Base-by-base conservation (phyloP, 2,888 invertebrate species). In the Eilema depressum region DNA sequence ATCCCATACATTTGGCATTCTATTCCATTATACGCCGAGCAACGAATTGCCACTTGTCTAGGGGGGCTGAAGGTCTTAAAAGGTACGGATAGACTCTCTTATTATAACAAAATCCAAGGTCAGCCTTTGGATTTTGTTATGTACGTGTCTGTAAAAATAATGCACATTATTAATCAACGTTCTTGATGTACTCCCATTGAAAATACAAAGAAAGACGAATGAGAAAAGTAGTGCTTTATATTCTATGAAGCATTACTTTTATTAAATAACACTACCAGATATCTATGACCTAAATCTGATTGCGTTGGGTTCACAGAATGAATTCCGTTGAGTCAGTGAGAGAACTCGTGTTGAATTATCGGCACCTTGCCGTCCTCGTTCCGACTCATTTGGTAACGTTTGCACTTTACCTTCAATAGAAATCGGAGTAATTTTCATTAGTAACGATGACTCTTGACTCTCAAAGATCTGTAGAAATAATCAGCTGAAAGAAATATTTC, bases 311-410 rank as follows among this genome's bases (percentile, higher is more conserved):
- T 80, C 83, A 78, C 85, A 85, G 87, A 91, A 88, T 89, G 85
- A 88, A 90, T 90, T 89, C 83, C 82, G 89, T 85, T 75, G 88
- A 91, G 88, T 90, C 90, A 89, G 87, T 85, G 80, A 78, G 82
- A 81, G 79, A 85, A 84, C 80, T 86, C 83, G 81, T 80, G 87
- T 84, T 88, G 91, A 92, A 90, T 91, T 92, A 92, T 91, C 89
- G 88, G 86, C 87, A 88, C 90, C 89, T 88, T 88, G 84, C 86
- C 86, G 81, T 83, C 77, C 80, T 78, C 86, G 87, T 90, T 90
- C 88, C 89, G 80, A 85, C 87, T 91, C 92, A 91, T 92, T 92
- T 92, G 88, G 80, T 86, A 83, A 82, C 87, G 88, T 89, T 89
- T 87, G 91, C 88, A 89, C 87, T 89, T 88, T 88, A 86, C 88